A percentile compares a stretch with the other conserved stretches of the same genome.
Evolutionary conservation across 1,140 invertebrate species (phyloP).

Genomic region (Halictus rubicundus): DNA sequence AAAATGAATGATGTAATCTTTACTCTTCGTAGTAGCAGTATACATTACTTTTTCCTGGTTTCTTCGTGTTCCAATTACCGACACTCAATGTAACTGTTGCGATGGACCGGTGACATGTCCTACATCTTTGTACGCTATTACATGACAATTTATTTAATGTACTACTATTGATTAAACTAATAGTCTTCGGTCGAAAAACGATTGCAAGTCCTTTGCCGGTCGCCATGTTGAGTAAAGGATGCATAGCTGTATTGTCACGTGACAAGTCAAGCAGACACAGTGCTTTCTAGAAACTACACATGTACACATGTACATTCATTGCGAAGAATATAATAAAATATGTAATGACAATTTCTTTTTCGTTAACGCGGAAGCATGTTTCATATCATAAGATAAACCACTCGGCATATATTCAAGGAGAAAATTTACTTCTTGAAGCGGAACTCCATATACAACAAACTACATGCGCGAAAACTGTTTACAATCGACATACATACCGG

Average conservation of each 20-base stretch:
- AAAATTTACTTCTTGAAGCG: no score
- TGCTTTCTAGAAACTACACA: constrained; percentile 8
- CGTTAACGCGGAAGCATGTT: no score
- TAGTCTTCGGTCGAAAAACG: constrained; percentile 72
- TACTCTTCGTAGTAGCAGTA: constrained; percentile 23
- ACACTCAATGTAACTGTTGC: constrained; percentile 59
- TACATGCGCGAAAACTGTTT: no score
- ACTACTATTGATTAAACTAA: constrained; percentile 71
- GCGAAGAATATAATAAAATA: neutral
- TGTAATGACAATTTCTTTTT: no score
- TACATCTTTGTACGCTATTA: constrained; percentile 59
- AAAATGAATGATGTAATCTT: constrained; percentile 71
- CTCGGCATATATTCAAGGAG: no score
- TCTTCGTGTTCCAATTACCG: constrained; percentile 60
- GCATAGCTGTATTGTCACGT: constrained; percentile 63
- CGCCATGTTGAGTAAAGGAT: constrained; percentile 76
- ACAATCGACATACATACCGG: neutral
- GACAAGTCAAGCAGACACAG: neutral
- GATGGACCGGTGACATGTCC: constrained; percentile 65
- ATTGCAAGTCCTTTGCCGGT: constrained; percentile 75
- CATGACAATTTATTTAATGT: constrained; percentile 67
- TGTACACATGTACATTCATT: neutral
- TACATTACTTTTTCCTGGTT: constrained; percentile 70
- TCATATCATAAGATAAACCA: no score
- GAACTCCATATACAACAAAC: no score